phyloP scores from a whole-genome alignment of 2,797 vertebrate species.

The Spinus pinus region DNA sequence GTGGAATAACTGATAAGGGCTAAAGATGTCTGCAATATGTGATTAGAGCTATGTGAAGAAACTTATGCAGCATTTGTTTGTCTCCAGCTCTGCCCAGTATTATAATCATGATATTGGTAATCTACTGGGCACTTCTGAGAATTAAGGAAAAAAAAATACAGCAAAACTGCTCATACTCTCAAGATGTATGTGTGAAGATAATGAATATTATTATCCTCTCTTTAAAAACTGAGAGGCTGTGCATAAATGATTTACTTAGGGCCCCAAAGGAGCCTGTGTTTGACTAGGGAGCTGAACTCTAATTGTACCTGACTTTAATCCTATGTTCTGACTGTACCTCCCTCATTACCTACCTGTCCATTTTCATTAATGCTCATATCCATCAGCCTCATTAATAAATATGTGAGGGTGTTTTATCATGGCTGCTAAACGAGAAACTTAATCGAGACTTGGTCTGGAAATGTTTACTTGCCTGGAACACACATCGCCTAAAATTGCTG shows the following conservation, averaged over 20 bases:
- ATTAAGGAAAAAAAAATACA: neutral
- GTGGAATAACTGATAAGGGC: neutral
- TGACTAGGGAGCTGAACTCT: conserved; percentile 55
- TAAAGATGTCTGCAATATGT: neutral
- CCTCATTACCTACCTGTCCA: conserved; percentile 45
- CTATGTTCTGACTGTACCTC: conserved; percentile 42
- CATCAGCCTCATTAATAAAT: conserved; percentile 57
- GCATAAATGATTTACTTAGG: conserved; percentile 42
- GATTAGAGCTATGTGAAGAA: neutral
- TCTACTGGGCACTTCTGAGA: conserved; percentile 7
- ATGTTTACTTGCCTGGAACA: neutral
- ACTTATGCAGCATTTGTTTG: neutral
- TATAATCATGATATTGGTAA: neutral
- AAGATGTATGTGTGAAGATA: neutral
- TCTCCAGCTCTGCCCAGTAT: neutral
- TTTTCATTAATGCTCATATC: conserved; percentile 57
- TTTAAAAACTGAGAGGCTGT: conserved; percentile 38
- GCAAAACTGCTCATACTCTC: neutral
- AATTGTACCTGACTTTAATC: conserved; percentile 57
- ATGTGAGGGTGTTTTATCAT: conserved; percentile 7
- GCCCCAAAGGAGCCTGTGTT: conserved; percentile 45
- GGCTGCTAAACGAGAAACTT: conserved; percentile 21
- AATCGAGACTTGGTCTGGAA: neutral
- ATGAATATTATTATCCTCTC: conserved; percentile 50
- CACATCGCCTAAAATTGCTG: neutral